Evolutionary conservation across 2,888 invertebrate genomes (phyloP), one percentile per base, ranked within the genome.

Genomic region (Labia minor): DNA sequence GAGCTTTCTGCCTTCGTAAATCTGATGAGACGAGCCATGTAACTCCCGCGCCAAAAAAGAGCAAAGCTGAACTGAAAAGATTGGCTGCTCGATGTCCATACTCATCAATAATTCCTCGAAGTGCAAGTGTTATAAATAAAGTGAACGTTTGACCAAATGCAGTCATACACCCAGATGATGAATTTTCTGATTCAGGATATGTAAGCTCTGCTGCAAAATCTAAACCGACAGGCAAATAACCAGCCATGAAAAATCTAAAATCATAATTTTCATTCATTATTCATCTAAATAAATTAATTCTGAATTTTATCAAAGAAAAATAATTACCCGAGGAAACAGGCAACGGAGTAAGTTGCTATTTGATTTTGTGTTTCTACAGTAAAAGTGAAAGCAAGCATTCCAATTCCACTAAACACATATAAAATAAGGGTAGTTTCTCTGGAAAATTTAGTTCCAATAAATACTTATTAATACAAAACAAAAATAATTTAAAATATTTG

Each of bases 181-280:
- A 97, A n/a, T 97, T 97, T 80, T 99, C 98, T 0, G 97, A 92
- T 77, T 95, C 95, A 0, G 98, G 98, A 76, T 93, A 98, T 0
- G 98, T 99, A 62, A 99, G 81, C 79, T 98, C 98, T 0, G 97
- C 94, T 1, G 95, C 98, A 74, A 98, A 90, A 78, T 98, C 98
- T 80, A 98, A 98, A 1, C 98, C 98, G 16, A 99, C 92, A 0
- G 98, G 96, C 66, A 99, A 79, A 74, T 97, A 95, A 18, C 98
- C 98, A n/a, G 97, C 97, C 98, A 98, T 98, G 80, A 97, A 98
- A 81, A 98, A 98, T 70, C 97, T 96, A 64, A n/a, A 63, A 37
- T n/a, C n/a, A n/a, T n/a, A n/a, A n/a, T n/a, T n/a, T n/a, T n/a
- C n/a, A n/a, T n/a, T n/a, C n/a, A n/a, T n/a, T n/a, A n/a, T n/a